Evolutionary conservation across 2,888 invertebrate genomes (phyloP).

Genomic region (Chorisops tibialis): DNA sequence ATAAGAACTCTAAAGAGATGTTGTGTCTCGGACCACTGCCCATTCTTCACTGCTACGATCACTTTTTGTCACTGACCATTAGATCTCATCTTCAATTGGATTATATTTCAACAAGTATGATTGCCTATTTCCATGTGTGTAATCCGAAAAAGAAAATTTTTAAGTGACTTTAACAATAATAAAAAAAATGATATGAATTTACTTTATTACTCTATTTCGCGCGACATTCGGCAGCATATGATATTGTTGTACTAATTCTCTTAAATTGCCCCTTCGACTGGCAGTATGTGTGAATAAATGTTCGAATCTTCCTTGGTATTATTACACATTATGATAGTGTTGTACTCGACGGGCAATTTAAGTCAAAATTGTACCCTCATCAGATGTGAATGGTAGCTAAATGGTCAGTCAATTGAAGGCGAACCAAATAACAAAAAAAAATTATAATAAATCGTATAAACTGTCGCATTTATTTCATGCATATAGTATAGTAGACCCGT

Average conservation of each 20-base stretch:
- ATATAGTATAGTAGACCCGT: constrained; percentile 6
- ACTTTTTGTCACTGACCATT: constrained; percentile 33
- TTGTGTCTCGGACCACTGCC: constrained; percentile 2
- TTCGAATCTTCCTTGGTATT: not conserved
- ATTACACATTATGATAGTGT: not conserved
- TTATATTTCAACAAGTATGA: constrained; percentile 27
- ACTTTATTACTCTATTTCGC: constrained; percentile 26
- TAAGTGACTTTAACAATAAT: constrained; percentile 28
- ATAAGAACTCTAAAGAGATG: constrained; percentile 12
- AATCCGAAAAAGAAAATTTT: constrained; percentile 19
- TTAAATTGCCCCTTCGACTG: constrained; percentile 26
- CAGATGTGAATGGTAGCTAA: constrained; percentile 11
- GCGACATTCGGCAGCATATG: constrained; percentile 15
- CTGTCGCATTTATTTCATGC: constrained; percentile 27
- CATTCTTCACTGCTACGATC: constrained; percentile 26
- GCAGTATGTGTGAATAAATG: not conserved
- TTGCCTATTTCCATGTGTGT: constrained; percentile 7
- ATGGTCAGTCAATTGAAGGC: constrained; percentile 24
- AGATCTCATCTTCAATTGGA: constrained; percentile 33
- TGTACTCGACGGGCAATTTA: constrained; percentile 2
- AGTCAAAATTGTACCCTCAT: constrained; percentile 20
- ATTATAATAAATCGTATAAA: constrained; percentile 21
- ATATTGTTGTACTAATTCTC: constrained; percentile 32
- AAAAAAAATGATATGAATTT: too few relatives aligned
- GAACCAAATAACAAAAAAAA: constrained; percentile 21